These are phyloP conservation scores for Condylura cristata DNA, from an alignment of 2,113 vertebrate genomes.

Conservation along the genomic window DNA sequence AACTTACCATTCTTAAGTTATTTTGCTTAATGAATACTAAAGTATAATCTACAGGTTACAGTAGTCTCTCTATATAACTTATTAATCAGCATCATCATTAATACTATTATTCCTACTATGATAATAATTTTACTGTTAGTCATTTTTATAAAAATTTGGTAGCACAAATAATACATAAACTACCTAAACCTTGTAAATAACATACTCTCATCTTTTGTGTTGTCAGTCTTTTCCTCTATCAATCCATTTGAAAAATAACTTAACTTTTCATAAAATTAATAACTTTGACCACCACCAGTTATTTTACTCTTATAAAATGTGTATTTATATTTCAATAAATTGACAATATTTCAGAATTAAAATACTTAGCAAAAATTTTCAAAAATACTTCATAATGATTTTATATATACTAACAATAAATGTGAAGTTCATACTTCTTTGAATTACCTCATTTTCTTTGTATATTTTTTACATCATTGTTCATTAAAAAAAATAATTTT, in stretches of 20 bases:
- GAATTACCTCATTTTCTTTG: conserved; percentile 14
- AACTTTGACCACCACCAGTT: not conserved
- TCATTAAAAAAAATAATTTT: no score
- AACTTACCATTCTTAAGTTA: not conserved
- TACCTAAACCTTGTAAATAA: conserved; percentile 6
- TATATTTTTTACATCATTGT: no score
- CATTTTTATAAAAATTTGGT: not conserved
- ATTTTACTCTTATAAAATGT: not conserved
- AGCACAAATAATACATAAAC: not conserved
- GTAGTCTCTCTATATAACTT: no score
- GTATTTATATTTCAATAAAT: not conserved
- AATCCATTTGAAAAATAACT: not conserved
- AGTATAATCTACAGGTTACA: conserved; percentile 3
- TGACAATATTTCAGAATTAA: conserved; percentile 23
- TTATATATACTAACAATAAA: conserved; percentile 5
- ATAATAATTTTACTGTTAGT: not conserved
- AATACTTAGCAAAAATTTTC: not conserved
- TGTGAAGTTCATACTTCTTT: not conserved
- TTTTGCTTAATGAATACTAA: conserved; percentile 17
- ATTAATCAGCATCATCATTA: not conserved
- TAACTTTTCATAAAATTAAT: not conserved
- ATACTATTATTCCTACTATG: no score
- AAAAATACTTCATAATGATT: not conserved
- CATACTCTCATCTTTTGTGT: not conserved
- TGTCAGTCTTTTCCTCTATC: not conserved